Percentiles rank a stretch among this genome's conserved stretches.
These are phyloP conservation scores for Takifugu bimaculatus DNA, from an alignment of 2,113 vertebrate genomes.

Conservation along the genomic window DNA sequence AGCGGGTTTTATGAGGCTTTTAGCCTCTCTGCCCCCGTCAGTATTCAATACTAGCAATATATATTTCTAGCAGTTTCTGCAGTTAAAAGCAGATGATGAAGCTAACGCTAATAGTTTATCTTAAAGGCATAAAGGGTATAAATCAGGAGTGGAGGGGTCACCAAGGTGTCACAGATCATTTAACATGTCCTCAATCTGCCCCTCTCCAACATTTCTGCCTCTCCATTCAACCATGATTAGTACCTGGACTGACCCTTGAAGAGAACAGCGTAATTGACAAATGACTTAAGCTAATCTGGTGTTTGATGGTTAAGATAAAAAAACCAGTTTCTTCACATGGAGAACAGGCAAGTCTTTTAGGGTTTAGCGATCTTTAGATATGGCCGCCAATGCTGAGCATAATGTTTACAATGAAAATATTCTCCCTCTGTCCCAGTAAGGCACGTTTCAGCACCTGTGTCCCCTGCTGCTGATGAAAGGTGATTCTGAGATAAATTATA, in stretches of 20 bases:
- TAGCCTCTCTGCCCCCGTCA: conserved; percentile 32
- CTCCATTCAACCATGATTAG: conserved; percentile 53
- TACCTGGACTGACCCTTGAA: conserved; percentile 35
- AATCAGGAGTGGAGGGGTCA: conserved; percentile 42
- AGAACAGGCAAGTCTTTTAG: background rate
- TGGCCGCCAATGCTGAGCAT: background rate
- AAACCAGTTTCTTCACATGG: conserved; percentile 18
- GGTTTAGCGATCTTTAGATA: too few species aligned
- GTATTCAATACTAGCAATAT: conserved; percentile 18
- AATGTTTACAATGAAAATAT: conserved; percentile 42
- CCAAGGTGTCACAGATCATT: conserved; percentile 53
- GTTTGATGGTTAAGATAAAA: conserved; percentile 30
- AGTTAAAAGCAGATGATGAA: conserved; percentile 47
- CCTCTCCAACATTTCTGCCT: conserved; percentile 27
- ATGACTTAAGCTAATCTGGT: conserved; percentile 56
- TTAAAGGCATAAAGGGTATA: conserved; percentile 51
- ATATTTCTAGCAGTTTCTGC: conserved; percentile 26
- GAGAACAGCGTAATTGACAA: conserved; percentile 51
- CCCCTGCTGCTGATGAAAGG: conserved; percentile 51
- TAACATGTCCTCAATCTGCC: conserved; percentile 33
- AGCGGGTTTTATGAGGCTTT: conserved; percentile 51
- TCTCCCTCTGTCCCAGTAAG: conserved; percentile 16
- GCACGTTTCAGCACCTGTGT: conserved; percentile 17
- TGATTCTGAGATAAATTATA: conserved; percentile 32
- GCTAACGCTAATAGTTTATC: conserved; percentile 54